Percentiles rank a stretch among this genome's conserved stretches.
Evolutionary conservation across 2,888 invertebrate species (phyloP).

Genomic region (Xylophagus ater): DNA sequence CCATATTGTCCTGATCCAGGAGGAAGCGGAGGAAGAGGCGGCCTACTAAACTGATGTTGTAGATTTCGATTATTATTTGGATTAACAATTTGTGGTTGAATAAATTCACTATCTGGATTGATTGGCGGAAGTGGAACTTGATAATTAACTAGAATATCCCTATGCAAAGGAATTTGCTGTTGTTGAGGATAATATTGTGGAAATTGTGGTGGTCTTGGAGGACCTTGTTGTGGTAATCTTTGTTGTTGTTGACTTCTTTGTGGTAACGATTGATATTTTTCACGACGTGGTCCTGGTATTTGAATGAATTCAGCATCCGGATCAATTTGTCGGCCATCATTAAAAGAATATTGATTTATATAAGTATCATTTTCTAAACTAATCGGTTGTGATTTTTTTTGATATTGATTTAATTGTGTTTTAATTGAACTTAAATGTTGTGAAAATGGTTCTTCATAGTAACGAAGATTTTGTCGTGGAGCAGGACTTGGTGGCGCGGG

Average conservation of each 20-base stretch:
- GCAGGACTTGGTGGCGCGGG: constrained; percentile 21
- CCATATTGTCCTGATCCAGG: too few relatives aligned
- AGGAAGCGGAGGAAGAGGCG: too few relatives aligned
- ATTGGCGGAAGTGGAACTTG: constrained; percentile 52
- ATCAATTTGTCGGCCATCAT: constrained; percentile 44
- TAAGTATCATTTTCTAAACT: constrained; percentile 49
- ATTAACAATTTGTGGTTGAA: constrained; percentile 23
- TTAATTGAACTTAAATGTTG: constrained; percentile 5
- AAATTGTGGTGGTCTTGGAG: constrained; percentile 46
- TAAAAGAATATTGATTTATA: constrained; percentile 58
- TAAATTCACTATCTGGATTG: constrained; percentile 56
- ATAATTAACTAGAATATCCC: constrained; percentile 61
- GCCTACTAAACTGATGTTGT: too few relatives aligned
- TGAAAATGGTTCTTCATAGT: constrained; percentile 18
- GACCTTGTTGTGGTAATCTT: neutral
- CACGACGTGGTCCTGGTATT: constrained; percentile 38
- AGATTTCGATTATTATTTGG: constrained; percentile 11
- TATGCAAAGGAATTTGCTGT: constrained; percentile 44
- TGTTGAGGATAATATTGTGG: constrained; percentile 44
- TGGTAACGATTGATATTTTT: constrained; percentile 23
- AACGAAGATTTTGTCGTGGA: constrained; percentile 27
- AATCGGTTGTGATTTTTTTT: constrained; percentile 52
- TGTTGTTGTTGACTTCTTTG: constrained; percentile 3
- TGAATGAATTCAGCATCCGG: constrained; percentile 52
- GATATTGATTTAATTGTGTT: constrained; percentile 14